Conservation (phyloP, 2,888 invertebrate species). For the Phyto melanocephala region DNA sequence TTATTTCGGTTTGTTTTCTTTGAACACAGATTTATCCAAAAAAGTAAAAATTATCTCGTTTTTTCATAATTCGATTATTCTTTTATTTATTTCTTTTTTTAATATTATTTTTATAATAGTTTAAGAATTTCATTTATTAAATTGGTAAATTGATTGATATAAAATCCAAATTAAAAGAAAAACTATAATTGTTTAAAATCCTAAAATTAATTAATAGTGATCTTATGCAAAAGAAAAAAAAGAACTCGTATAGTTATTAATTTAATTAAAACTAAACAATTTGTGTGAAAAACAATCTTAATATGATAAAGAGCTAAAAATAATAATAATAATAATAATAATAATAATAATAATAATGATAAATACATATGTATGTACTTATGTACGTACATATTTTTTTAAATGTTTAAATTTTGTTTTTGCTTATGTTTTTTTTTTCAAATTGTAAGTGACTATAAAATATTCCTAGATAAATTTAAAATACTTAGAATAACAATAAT, state of each 20-base stretch:
- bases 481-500: slow-evolving; percentile 39
- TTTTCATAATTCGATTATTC: slow-evolving; percentile 7
- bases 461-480: slow-evolving; percentile 45
- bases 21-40: no score
- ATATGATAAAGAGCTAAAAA: neutral
- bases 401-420: neutral
- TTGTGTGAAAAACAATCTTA: slow-evolving; percentile 9
- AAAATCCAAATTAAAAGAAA: slow-evolving; percentile 28
- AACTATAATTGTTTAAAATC: slow-evolving; percentile 31
- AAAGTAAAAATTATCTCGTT: neutral
- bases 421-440: neutral
- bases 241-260: slow-evolving; percentile 53
- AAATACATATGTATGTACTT: no score
- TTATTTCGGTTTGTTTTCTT: no score
- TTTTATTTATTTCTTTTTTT: slow-evolving; percentile 25
- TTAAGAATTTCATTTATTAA: slow-evolving; percentile 25
- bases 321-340: neutral
- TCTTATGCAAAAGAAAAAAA: slow-evolving; percentile 6
- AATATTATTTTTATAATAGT: slow-evolving; percentile 32
- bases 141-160: slow-evolving; percentile 7
- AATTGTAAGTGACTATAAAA: slow-evolving; percentile 22
- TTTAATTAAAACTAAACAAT: slow-evolving; percentile 64
- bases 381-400: neutral
- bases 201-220: slow-evolving; percentile 60
- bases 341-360: neutral